Conservation (phyloP, 2,797 vertebrate species). For the Amblyopsis hoosieri region DNA sequence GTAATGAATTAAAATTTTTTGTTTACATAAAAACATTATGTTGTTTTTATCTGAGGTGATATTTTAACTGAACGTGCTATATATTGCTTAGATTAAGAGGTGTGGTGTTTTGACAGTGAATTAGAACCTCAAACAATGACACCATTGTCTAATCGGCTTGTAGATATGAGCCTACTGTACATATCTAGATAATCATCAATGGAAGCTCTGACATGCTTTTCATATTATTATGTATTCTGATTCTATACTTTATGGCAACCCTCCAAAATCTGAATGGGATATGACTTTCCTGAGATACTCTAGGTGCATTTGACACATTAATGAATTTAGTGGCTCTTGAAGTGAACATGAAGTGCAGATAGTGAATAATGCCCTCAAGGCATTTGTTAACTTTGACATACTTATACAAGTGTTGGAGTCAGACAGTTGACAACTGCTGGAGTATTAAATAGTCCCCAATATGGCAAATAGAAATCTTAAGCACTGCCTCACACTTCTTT, state of each 20-base stretch:
- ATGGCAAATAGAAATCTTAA: constrained; percentile 36
- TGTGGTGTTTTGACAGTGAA: too few relatives aligned
- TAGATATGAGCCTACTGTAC: too few relatives aligned
- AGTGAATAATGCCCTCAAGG: constrained; percentile 19
- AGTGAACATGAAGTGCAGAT: constrained; percentile 27
- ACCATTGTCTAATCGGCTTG: too few relatives aligned
- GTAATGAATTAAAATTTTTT: too few relatives aligned
- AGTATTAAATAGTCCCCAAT: constrained; percentile 37
- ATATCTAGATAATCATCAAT: background rate
- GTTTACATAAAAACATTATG: too few relatives aligned
- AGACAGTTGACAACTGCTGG: constrained; percentile 36
- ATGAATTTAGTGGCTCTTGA: constrained; percentile 51
- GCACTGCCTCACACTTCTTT: constrained; percentile 43
- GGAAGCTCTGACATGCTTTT: constrained; percentile 37
- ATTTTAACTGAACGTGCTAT: background rate
- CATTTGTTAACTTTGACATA: too few relatives aligned
- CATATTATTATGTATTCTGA: constrained; percentile 38
- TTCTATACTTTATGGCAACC: constrained; percentile 40
- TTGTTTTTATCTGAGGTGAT: background rate
- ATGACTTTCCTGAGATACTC: constrained; percentile 40
- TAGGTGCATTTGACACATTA: constrained; percentile 44
- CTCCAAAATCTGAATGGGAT: constrained; percentile 51
- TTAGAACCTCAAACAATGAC: too few relatives aligned
- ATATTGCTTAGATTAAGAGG: background rate
- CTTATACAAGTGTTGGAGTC: too few relatives aligned